A percentile compares a stretch with the other conserved stretches of the same genome.
Evolutionary conservation across 1,140 invertebrate genomes (phyloP).

Genomic region (Chionoecetes opilio): DNA sequence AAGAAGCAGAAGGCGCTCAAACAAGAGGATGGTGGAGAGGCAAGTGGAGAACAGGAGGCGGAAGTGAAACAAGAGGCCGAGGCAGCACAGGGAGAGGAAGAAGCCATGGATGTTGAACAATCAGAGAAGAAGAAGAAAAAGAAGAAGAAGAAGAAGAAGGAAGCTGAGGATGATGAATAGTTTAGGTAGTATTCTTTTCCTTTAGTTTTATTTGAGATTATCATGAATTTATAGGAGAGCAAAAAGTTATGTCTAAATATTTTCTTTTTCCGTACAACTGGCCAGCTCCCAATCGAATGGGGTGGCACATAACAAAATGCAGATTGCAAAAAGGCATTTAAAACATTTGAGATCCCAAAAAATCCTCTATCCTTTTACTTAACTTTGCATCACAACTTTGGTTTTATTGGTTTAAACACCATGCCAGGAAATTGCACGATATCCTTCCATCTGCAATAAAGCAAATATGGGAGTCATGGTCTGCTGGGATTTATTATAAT

Average conservation of each 20-base stretch:
- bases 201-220: neutral
- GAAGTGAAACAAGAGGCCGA: slow-evolving; percentile 33
- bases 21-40: slow-evolving; percentile 73
- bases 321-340: too few species aligned
- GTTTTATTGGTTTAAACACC: too few species aligned
- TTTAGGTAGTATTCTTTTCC: neutral
- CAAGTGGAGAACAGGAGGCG: slow-evolving; percentile 79
- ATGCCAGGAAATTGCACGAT: too few species aligned
- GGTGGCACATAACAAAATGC: too few species aligned
- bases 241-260: neutral
- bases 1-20: slow-evolving; percentile 81
- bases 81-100: neutral
- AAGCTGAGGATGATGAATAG: slow-evolving; percentile 38
- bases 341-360: too few species aligned
- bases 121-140: slow-evolving; percentile 73
- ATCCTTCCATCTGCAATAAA: too few species aligned
- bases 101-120: neutral
- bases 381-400: too few species aligned
- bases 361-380: too few species aligned
- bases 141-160: slow-evolving; percentile 80
- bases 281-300: too few species aligned
- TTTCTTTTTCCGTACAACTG: neutral
- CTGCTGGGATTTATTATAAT: too few species aligned
- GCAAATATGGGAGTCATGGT: too few species aligned
- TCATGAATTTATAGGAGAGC: neutral